phyloP scores from a whole-genome alignment of 2,113 vertebrate species.

The Conger conger region DNA sequence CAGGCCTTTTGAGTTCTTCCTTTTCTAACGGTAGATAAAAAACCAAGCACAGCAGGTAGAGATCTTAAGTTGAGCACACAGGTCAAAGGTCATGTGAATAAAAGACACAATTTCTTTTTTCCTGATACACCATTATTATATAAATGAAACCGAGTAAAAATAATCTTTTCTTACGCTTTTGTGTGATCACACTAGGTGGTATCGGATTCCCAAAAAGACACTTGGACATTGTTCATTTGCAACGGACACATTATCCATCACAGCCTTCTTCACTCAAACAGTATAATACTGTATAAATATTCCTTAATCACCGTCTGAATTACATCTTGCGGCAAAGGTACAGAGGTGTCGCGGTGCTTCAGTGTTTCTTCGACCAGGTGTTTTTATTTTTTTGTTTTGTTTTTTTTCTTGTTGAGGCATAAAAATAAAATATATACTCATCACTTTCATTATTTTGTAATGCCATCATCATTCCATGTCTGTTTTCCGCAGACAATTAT shows the following conservation, averaged over 20 bases:
- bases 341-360: slow-evolving; percentile 77
- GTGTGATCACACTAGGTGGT: slow-evolving; percentile 23
- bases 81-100: slow-evolving; percentile 39
- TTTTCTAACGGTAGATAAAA: slow-evolving; percentile 50
- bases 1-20: slow-evolving; percentile 33
- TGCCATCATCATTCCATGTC: slow-evolving; percentile 87
- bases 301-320: slow-evolving; percentile 38
- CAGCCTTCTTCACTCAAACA: slow-evolving; percentile 38
- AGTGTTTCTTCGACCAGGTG: slow-evolving; percentile 76
- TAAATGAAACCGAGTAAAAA: slow-evolving; percentile 15
- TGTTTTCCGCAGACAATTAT: slow-evolving; percentile 89
- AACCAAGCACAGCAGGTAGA: slow-evolving; percentile 54
- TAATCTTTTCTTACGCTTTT: slow-evolving; percentile 17
- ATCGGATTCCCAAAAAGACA: slow-evolving; percentile 22
- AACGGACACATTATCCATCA: slow-evolving; percentile 46
- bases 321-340: slow-evolving; percentile 61
- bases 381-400: slow-evolving; percentile 46
- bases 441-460: slow-evolving; percentile 90
- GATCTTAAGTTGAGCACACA: slow-evolving; percentile 37
- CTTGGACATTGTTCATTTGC: slow-evolving; percentile 35
- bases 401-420: slow-evolving; percentile 68
- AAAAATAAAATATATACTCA: slow-evolving; percentile 73
- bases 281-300: too few relatives aligned
- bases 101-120: slow-evolving; percentile 3
- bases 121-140: slow-evolving; percentile 29